Percentiles rank a stretch among this genome's conserved stretches.
These are phyloP conservation scores for Stramonita haemastoma DNA, from an alignment of 2,888 invertebrate genomes.

Conservation along the genomic window DNA sequence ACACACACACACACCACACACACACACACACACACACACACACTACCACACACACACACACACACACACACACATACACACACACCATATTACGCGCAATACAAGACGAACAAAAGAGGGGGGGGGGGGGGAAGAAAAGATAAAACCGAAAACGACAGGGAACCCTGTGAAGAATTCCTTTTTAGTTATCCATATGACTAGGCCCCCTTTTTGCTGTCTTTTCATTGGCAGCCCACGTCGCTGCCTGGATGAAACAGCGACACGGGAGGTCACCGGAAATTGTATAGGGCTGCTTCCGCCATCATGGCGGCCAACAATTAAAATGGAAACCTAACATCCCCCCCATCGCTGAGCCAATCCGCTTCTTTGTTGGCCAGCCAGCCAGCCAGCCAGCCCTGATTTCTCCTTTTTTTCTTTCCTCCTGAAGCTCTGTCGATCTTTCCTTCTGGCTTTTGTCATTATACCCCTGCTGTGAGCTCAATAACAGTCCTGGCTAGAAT, in stretches of 20 bases:
- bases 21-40: too few species aligned
- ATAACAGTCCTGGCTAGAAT: too few species aligned
- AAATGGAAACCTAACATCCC: slow-evolving; percentile 17
- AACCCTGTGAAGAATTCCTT: too few species aligned
- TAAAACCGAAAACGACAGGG: too few species aligned
- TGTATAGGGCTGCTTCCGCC: slow-evolving; percentile 25
- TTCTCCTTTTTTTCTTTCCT: neutral
- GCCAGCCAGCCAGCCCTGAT: neutral
- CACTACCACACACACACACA: too few species aligned
- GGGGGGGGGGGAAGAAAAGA: too few species aligned
- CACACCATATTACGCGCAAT: too few species aligned
- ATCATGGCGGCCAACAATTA: slow-evolving; percentile 19
- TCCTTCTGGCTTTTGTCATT: neutral
- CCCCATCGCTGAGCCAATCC: neutral
- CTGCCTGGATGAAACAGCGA: neutral
- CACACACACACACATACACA: too few species aligned
- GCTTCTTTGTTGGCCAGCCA: neutral
- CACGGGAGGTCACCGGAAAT: slow-evolving; percentile 22
- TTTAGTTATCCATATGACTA: too few species aligned
- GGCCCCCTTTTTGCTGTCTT: neutral
- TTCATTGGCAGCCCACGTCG: neutral
- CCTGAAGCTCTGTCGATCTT: neutral
- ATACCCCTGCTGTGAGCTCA: neutral
- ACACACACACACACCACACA: too few species aligned
- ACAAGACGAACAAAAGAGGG: too few species aligned